phyloP scores from a whole-genome alignment of 2,797 vertebrate genomes.

The Lutjanus argentimaculatus region DNA sequence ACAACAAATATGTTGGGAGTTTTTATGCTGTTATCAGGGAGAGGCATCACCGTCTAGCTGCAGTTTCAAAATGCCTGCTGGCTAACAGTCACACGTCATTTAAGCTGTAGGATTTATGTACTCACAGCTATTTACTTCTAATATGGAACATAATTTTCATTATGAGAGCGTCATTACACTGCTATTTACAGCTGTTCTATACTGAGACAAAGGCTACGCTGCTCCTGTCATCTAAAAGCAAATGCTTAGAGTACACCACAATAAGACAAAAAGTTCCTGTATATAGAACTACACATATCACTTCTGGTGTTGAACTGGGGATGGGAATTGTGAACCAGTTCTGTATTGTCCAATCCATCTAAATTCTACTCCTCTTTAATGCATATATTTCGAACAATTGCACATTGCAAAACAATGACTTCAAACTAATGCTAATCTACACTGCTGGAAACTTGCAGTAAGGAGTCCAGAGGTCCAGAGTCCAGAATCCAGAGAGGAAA shows the following conservation, averaged over 20 bases:
- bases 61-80: slow-evolving; percentile 13
- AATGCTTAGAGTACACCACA: background rate
- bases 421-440: too few species aligned
- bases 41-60: slow-evolving; percentile 1
- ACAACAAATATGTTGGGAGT: background rate
- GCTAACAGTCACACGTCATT: slow-evolving; percentile 48
- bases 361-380: too few species aligned
- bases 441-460: too few species aligned
- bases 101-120: slow-evolving; percentile 38
- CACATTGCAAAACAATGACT: too few species aligned
- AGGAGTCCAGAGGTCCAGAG: too few species aligned
- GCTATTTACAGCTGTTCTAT: slow-evolving; percentile 48
- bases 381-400: too few species aligned
- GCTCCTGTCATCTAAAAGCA: slow-evolving; percentile 10
- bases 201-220: background rate
- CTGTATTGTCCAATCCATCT: too few species aligned
- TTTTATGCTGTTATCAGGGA: background rate
- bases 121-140: slow-evolving; percentile 40
- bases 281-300: background rate
- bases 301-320: background rate
- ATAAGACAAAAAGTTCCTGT: background rate
- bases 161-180: slow-evolving; percentile 39
- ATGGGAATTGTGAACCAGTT: too few species aligned
- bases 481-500: too few species aligned
- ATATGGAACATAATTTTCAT: slow-evolving; percentile 43